phyloP scores from a whole-genome alignment of 2,113 vertebrate species.

The Corydoras maculifer region DNA sequence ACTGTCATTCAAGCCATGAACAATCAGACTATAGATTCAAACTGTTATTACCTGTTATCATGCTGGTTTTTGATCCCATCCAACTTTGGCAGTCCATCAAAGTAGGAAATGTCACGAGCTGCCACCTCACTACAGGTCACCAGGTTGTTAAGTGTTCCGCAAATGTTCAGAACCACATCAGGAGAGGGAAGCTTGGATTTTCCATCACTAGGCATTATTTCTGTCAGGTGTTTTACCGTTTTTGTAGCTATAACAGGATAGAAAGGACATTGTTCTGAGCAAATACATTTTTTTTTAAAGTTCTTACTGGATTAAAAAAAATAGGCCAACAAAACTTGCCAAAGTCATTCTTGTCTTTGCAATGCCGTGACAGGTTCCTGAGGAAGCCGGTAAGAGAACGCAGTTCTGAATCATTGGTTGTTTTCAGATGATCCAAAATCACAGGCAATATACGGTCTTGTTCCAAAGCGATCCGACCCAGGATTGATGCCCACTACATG shows the following conservation, averaged over 20 bases:
- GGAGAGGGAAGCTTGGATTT: constrained; percentile 58
- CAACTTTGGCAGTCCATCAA: constrained; percentile 73
- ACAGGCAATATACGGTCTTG: constrained; percentile 73
- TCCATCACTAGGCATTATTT: constrained; percentile 61
- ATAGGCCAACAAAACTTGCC: constrained; percentile 56
- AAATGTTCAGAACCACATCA: constrained; percentile 72
- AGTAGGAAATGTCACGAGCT: constrained; percentile 70
- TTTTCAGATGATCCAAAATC: constrained; percentile 66
- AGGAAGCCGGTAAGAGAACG: constrained; percentile 75
- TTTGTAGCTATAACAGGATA: constrained; percentile 64
- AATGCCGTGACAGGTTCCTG: constrained; percentile 73
- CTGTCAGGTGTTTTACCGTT: constrained; percentile 69
- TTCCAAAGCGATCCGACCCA: constrained; percentile 75
- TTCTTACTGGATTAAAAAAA: constrained; percentile 18
- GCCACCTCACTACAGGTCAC: constrained; percentile 71
- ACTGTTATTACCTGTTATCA: constrained; percentile 60
- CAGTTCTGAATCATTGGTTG: constrained; percentile 66
- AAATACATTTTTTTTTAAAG: background rate
- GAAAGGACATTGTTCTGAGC: background rate
- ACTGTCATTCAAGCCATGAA: too few relatives aligned
- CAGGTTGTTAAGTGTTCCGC: constrained; percentile 76
- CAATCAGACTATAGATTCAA: too few relatives aligned
- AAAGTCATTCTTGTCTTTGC: constrained; percentile 74
- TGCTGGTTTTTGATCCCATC: constrained; percentile 69
- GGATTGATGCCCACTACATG: constrained; percentile 71